Evolutionary conservation across 30 jellyfish, hydroid and myxozoan species (phyloP).

Genomic region (Chrysaora quinquecirrha): DNA sequence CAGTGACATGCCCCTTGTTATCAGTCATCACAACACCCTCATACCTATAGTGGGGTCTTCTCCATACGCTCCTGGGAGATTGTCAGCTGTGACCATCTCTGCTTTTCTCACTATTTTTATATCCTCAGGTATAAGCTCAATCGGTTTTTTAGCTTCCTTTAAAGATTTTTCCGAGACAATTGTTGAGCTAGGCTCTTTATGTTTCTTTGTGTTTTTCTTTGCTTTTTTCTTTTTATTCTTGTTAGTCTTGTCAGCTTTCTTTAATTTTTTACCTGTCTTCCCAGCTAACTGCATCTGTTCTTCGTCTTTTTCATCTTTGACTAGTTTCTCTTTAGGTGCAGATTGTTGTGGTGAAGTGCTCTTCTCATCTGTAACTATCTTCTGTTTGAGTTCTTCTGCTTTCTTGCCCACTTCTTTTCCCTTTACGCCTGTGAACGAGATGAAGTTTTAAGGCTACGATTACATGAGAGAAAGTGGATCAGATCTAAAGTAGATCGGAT

Average conservation of each 20-base stretch:
- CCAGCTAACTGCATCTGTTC: constrained; percentile 30
- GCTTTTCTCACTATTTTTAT: constrained; percentile 82
- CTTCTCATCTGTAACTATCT: constrained; percentile 30
- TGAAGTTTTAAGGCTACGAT: too few species aligned
- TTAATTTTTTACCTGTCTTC: constrained; percentile 17
- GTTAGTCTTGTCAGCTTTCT: constrained; percentile 16
- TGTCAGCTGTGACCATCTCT: constrained; percentile 80
- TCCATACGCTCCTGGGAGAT: constrained; percentile 97
- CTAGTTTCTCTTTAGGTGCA: constrained; percentile 46
- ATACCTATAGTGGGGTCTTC: constrained; percentile 85
- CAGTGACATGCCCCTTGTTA: neutral
- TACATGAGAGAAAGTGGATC: too few species aligned
- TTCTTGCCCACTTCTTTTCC: constrained; percentile 33
- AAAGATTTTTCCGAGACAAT: neutral
- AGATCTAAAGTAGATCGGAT: too few species aligned
- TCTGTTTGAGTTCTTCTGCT: constrained; percentile 15
- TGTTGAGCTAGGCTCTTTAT: neutral
- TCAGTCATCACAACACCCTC: neutral
- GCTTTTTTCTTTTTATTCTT: constrained; percentile 9
- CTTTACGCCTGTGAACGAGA: neutral
- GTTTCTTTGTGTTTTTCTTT: constrained; percentile 8
- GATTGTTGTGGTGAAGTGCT: constrained; percentile 20
- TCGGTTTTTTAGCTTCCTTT: constrained; percentile 37
- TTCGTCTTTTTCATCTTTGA: constrained; percentile 41
- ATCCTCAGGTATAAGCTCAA: constrained; percentile 86